phyloP scores from a whole-genome alignment of 2,797 vertebrate species.

The Sebastes matsubarae region DNA sequence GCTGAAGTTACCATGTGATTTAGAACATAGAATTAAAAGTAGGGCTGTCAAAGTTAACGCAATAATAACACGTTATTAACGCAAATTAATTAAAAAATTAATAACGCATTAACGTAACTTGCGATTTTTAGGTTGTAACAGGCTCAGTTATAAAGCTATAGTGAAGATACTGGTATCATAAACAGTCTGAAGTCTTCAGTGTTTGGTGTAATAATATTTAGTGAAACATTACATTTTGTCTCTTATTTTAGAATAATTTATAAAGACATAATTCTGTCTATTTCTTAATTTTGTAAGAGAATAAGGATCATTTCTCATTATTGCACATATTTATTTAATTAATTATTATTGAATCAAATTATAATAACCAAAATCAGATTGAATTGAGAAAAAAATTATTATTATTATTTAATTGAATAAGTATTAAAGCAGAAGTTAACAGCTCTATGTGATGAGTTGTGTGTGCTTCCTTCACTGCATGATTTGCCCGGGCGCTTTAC shows the following conservation, averaged over 20 bases:
- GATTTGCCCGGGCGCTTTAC: not conserved
- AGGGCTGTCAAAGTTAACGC: too few relatives aligned
- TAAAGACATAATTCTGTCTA: not conserved
- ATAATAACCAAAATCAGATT: not conserved
- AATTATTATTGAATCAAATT: not conserved
- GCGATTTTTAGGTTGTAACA: too few relatives aligned
- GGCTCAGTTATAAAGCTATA: rapidly evolving
- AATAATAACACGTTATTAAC: rapidly evolving
- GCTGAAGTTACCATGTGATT: not conserved
- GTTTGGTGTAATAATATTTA: too few relatives aligned
- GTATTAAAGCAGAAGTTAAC: not conserved
- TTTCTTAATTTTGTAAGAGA: not conserved
- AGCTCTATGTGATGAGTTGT: not conserved
- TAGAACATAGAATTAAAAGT: too few relatives aligned
- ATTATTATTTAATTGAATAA: not conserved
- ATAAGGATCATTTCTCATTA: not conserved
- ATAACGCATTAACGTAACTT: too few relatives aligned
- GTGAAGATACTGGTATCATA: too few relatives aligned
- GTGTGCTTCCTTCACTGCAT: not conserved
- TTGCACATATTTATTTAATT: not conserved
- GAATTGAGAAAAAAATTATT: not conserved
- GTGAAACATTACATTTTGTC: not conserved
- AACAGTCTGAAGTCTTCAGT: too few relatives aligned
- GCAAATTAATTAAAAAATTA: too few relatives aligned
- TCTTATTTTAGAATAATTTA: not conserved